Base-by-base conservation (phyloP, 2,113 vertebrate genomes). In the Syngnathus typhle region DNA sequence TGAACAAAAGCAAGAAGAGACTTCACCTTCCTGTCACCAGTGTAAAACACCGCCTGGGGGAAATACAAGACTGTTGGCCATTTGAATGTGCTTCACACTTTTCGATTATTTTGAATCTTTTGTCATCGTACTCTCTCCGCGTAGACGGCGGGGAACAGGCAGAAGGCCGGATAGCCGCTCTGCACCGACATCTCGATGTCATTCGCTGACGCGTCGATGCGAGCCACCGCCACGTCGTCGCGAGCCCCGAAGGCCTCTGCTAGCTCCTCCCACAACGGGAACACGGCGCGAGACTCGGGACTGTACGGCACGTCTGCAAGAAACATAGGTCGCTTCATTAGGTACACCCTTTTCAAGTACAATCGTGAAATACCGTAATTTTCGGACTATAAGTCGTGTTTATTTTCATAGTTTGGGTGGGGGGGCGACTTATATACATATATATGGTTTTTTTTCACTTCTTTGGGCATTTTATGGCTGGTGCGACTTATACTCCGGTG, bases 191-290 rank as follows among this genome's bases (percentile, higher is more conserved):
- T 73, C 81, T 93, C 82, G 72, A 95, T 74, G 44, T 98, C 93
- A 0, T 98, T 98, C 15, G 94, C 92, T 0, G 91, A 95, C 41
- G 92, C 81, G n/a, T 98, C 95, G 0, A 94, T 92, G 77, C 92
- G 95, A 0, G 93, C 93, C 1, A 98, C 77, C 39, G 91, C 87
- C 43, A 96, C 39, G 0, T 91, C 89, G 52, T 90, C 74, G 10
- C 6, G 85, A 4, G 89, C 81, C 69, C 87, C 54, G 0, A 93
- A 92, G 27, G 79, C 88, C 73, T 87, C 84, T 10, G 94, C 95
- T 47, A 98, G 63, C n/a, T 94, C 87, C 19, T 96, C 94, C 93
- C 93, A 93, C 68, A 94, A 32, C 0, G 84, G 91, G 43, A 94
- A 91, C 36, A 97, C 72, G 7, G 67, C 76, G 0, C 44, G 87